phyloP scores from a whole-genome alignment of 2,888 invertebrate genomes.

The Encarsia formosa region DNA sequence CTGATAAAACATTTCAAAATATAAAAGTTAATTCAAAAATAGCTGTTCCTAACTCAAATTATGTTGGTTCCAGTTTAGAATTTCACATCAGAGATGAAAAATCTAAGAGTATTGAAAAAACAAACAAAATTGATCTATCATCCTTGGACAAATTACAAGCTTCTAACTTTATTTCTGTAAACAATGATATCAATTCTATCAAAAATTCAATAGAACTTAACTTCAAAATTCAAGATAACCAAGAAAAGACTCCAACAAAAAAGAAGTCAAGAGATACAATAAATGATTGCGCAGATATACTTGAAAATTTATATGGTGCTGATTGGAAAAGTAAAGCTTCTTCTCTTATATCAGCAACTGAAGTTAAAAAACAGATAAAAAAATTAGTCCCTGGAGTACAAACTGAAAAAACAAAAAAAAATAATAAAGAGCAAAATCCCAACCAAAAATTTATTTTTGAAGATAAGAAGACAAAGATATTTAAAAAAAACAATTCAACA shows the following conservation, averaged over 20 bases:
- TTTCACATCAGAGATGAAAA: too few relatives aligned
- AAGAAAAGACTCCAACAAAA: too few relatives aligned
- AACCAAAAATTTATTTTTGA: slow-evolving; percentile 28
- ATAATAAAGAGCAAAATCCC: slow-evolving; percentile 28
- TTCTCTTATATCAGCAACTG: slow-evolving; percentile 34
- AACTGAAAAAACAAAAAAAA: slow-evolving; percentile 38
- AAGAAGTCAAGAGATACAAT: too few relatives aligned
- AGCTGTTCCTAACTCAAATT: neutral
- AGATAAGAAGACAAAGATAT: slow-evolving; percentile 42
- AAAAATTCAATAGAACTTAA: slow-evolving; percentile 1
- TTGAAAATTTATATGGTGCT: slow-evolving; percentile 57
- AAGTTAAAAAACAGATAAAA: slow-evolving; percentile 33
- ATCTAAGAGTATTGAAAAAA: neutral
- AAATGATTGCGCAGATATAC: slow-evolving; percentile 42
- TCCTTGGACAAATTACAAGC: neutral
- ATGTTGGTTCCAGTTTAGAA: too few relatives aligned
- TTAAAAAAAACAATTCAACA: slow-evolving; percentile 12
- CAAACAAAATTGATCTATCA: too few relatives aligned
- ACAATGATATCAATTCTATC: neutral
- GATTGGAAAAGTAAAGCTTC: slow-evolving; percentile 54
- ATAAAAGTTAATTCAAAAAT: neutral
- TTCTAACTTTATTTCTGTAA: slow-evolving; percentile 1
- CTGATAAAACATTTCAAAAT: neutral
- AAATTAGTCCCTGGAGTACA: slow-evolving; percentile 34
- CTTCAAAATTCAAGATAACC: slow-evolving; percentile 4